A percentile compares a stretch with the other conserved stretches of the same genome.
These are phyloP conservation scores for Cordilura impudica DNA, from an alignment of 2,888 invertebrate genomes.

Conservation along the genomic window DNA sequence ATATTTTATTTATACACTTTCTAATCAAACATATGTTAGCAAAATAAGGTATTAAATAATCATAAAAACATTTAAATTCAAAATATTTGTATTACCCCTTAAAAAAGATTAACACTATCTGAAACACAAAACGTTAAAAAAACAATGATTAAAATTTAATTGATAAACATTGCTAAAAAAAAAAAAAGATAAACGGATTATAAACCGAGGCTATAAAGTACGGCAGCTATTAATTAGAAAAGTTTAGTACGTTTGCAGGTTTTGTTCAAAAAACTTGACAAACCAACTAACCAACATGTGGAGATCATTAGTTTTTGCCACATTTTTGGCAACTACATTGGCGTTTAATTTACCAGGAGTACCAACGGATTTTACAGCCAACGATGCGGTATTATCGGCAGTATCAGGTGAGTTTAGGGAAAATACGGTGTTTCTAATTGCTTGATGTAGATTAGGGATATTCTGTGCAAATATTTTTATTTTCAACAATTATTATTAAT, in stretches of 20 bases:
- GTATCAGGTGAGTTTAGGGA: constrained; percentile 66
- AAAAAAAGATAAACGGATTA: background rate
- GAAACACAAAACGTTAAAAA: background rate
- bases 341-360: constrained; percentile 68
- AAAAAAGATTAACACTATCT: constrained; percentile 8
- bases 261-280: background rate
- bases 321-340: constrained; percentile 45
- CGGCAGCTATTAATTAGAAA: background rate
- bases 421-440: no score
- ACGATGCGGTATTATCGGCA: constrained; percentile 68
- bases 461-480: no score
- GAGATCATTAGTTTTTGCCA: constrained; percentile 42
- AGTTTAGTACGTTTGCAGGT: constrained; percentile 8
- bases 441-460: no score
- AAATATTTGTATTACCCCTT: background rate
- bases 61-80: background rate
- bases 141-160: background rate
- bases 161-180: background rate
- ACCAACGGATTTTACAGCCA: constrained; percentile 65
- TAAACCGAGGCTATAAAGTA: constrained; percentile 8
- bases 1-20: no score
- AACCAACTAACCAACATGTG: constrained; percentile 28
- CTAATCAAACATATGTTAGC: no score
- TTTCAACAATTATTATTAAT: no score
- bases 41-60: no score